These are phyloP conservation scores for Araneus ventricosus DNA, from an alignment of 1,140 invertebrate species.

Conservation along the genomic window DNA sequence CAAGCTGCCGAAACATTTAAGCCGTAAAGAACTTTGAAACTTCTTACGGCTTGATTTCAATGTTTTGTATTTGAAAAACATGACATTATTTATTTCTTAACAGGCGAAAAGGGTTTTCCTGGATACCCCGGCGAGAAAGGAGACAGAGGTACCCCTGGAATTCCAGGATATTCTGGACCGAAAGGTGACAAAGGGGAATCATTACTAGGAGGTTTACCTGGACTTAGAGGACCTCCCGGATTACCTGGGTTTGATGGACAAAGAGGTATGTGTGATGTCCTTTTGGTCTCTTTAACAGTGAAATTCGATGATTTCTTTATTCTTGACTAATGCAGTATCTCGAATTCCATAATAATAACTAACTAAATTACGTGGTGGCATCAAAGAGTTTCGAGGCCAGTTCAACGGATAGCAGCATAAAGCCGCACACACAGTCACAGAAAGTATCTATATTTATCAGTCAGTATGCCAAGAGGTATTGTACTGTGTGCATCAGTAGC, in stretches of 20 bases:
- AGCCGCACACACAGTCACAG: too few relatives aligned
- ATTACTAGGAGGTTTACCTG: conserved; percentile 75
- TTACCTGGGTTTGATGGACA: conserved; percentile 82
- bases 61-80: too few relatives aligned
- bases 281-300: not conserved
- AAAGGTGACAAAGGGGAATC: conserved; percentile 74
- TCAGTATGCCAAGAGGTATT: too few relatives aligned
- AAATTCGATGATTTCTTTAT: not conserved
- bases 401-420: too few relatives aligned
- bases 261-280: conserved; percentile 66
- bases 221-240: conserved; percentile 79
- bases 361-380: too few relatives aligned
- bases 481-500: too few relatives aligned
- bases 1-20: not conserved
- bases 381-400: too few relatives aligned
- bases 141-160: conserved; percentile 83
- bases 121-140: conserved; percentile 83
- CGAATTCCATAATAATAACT: not conserved
- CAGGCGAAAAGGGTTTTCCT: conserved; percentile 81
- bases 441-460: too few relatives aligned
- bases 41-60: not conserved
- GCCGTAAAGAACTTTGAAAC: not conserved
- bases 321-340: too few relatives aligned
- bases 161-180: conserved; percentile 80
- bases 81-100: not conserved